Evolutionary conservation across 2,888 invertebrate species (phyloP).

Genomic region (Oxycera nigricornis): DNA sequence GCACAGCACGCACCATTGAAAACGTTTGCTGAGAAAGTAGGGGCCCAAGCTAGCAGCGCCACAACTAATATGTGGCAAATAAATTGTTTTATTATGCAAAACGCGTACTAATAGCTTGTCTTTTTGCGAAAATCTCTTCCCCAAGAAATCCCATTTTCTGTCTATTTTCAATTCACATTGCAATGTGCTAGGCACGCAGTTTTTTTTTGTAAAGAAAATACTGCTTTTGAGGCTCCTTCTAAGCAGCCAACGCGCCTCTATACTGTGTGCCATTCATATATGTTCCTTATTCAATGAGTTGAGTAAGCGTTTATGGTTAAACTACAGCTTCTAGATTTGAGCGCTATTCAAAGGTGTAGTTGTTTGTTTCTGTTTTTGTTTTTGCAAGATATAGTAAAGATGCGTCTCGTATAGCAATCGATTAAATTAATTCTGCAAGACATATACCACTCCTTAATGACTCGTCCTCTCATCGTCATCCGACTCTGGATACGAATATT

Average conservation of each 20-base stretch:
- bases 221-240: background rate
- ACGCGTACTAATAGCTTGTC: too few relatives aligned
- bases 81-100: too few relatives aligned
- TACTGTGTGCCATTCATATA: background rate
- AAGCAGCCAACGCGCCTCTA: background rate
- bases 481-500: conserved; percentile 24
- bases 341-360: conserved; percentile 16
- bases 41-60: too few relatives aligned
- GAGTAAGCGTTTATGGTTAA: background rate
- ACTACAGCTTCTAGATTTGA: conserved; percentile 17
- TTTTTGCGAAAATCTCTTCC: too few relatives aligned
- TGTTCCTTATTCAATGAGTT: too few relatives aligned
- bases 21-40: background rate
- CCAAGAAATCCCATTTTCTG: background rate
- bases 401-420: background rate
- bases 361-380: background rate
- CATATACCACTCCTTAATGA: conserved; percentile 30
- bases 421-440: conserved; percentile 1
- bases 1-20: background rate
- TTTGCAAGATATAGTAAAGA: conserved; percentile 5
- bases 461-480: conserved; percentile 44
- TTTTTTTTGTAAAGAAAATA: background rate
- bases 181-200: too few relatives aligned
- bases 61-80: too few relatives aligned
- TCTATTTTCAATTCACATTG: background rate